A percentile compares a stretch with the other conserved stretches of the same genome.
Evolutionary conservation across 1,140 invertebrate species (phyloP).

Genomic region (Cepaea nemoralis): DNA sequence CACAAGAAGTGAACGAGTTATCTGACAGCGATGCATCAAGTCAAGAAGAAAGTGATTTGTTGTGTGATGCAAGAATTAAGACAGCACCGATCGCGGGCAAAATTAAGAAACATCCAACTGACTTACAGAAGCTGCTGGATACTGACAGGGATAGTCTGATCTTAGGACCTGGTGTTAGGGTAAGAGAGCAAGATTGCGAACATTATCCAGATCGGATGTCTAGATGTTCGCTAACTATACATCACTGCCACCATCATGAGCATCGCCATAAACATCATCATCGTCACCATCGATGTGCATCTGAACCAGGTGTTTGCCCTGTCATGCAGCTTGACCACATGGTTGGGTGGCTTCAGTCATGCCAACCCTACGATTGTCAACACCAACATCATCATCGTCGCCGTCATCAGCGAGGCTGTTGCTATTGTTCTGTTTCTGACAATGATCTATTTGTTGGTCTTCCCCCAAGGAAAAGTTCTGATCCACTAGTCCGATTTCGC

Average conservation of each 20-base stretch:
- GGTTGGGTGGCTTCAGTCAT: not conserved
- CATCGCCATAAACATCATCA: not conserved
- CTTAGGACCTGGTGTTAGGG: not conserved
- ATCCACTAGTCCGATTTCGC: no score
- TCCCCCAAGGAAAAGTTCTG: not conserved
- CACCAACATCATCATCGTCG: not conserved
- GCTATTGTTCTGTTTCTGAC: not conserved
- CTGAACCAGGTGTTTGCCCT: not conserved
- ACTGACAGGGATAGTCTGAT: not conserved
- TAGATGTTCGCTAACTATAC: not conserved
- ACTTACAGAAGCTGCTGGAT: not conserved
- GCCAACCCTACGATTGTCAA: not conserved
- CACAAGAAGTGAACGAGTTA: not conserved
- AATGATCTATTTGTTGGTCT: not conserved
- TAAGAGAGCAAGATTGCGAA: not conserved
- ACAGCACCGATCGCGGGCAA: not conserved
- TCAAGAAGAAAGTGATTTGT: not conserved
- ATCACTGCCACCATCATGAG: not conserved
- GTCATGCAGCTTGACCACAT: not conserved
- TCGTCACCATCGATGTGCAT: not conserved
- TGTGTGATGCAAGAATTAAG: not conserved
- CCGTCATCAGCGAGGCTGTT: not conserved
- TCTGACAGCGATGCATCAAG: not conserved
- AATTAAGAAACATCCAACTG: not conserved
- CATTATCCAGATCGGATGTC: not conserved